Percentiles rank a stretch among this genome's conserved stretches.
These are phyloP conservation scores for Rhynchonycteris naso DNA, from an alignment of 2,797 vertebrate genomes.

Conservation along the genomic window DNA sequence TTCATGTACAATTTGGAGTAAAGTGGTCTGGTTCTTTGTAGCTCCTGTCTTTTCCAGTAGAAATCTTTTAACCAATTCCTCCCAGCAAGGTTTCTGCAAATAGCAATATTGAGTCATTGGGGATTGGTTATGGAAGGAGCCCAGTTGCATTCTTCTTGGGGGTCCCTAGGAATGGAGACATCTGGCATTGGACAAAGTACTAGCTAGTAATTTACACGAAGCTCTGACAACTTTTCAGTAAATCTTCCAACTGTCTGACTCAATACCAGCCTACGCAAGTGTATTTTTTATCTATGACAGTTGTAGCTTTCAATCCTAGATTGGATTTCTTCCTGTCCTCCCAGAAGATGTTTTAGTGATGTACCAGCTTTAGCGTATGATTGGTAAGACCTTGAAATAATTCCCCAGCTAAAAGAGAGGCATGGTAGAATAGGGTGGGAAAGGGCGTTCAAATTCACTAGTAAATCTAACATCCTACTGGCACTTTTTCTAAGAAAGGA, in stretches of 20 bases:
- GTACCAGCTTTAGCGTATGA: conserved; percentile 72
- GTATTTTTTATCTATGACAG: conserved; percentile 81
- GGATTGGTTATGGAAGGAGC: background rate
- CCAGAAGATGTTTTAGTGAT: conserved; percentile 80
- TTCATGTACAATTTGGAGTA: conserved; percentile 15
- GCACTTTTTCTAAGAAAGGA: conserved; percentile 51
- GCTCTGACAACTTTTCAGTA: conserved; percentile 69
- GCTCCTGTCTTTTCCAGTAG: background rate
- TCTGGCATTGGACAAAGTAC: conserved; percentile 53
- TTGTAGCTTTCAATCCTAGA: conserved; percentile 74
- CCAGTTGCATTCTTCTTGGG: conserved; percentile 48
- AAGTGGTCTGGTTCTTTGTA: conserved; percentile 11
- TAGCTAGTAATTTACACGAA: conserved; percentile 79
- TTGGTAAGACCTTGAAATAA: conserved; percentile 77
- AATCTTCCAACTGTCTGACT: conserved; percentile 80
- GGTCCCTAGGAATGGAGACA: conserved; percentile 33
- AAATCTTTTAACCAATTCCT: conserved; percentile 51
- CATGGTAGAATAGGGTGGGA: background rate
- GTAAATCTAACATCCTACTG: conserved; percentile 61
- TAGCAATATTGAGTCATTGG: background rate
- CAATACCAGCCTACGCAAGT: conserved; percentile 74
- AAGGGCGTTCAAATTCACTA: conserved; percentile 53
- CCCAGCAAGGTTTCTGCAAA: background rate
- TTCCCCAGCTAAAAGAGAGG: conserved; percentile 60
- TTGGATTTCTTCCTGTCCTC: conserved; percentile 76